Conservation (phyloP, 2,797 vertebrate species). For the Helicolenus hilgendorfi region DNA sequence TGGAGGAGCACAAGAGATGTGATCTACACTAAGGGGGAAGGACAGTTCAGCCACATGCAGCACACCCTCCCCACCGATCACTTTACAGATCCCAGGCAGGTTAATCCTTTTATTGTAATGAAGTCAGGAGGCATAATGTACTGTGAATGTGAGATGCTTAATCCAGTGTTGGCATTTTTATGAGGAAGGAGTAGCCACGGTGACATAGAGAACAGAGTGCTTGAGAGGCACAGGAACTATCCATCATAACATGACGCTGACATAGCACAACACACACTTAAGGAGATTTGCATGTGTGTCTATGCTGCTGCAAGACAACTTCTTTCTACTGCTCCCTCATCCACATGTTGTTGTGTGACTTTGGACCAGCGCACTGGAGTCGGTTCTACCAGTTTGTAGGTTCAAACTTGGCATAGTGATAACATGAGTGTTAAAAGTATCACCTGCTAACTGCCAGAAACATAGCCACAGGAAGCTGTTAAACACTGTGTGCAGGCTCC, state of each 20-base stretch:
- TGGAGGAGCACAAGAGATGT: conserved; percentile 54
- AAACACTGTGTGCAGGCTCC: neutral
- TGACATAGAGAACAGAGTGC: conserved; percentile 61
- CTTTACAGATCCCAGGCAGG: conserved; percentile 72
- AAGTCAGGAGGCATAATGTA: conserved; percentile 85
- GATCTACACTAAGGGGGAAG: conserved; percentile 73
- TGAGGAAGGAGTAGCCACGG: conserved; percentile 73
- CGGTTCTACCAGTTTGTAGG: neutral
- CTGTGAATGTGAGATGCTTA: conserved; percentile 80
- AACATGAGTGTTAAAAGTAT: neutral
- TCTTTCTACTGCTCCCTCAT: neutral
- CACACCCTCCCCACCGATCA: conserved; percentile 63
- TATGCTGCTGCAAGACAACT: neutral
- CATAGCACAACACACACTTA: conserved; percentile 69
- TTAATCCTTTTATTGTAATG: conserved; percentile 92
- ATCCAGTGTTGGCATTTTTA: conserved; percentile 85
- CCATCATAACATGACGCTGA: conserved; percentile 80
- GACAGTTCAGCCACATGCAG: conserved; percentile 71
- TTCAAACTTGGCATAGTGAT: neutral
- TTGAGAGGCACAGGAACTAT: conserved; percentile 50
- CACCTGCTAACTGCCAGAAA: neutral
- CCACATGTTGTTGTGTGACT: neutral
- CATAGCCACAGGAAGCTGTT: neutral
- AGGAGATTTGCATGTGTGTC: conserved; percentile 41
- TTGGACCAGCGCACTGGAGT: neutral